Evolutionary conservation across 1,140 invertebrate species (phyloP), one percentile per base, ranked within the genome.

Genomic region (Trachelipus rathkii): DNA sequence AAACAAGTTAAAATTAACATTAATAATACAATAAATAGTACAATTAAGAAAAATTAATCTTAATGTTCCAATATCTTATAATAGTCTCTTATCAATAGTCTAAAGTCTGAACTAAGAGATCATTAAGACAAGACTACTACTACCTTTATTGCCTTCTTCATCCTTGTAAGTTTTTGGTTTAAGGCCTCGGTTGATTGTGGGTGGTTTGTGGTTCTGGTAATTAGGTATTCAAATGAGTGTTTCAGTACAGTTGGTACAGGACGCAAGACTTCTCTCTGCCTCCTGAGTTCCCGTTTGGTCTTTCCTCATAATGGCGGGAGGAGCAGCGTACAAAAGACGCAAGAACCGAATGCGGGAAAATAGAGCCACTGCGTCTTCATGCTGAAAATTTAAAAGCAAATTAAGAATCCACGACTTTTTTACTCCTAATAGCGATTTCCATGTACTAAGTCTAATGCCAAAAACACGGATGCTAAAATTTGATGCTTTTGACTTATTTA

Each of bases 341-440:
- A 92, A 91, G 84, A 96, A 96, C 82, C 93, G 91, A 45, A 96
- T 90, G 80, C 95, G 88, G 13, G 91, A 89, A 83, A 91, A 92
- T 7, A 96, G 85, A 1, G 92, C 93, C 71, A 89, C 78, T 45
- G 84, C 82, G 73, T 83, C 78, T 69, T 85, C 79, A 79, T 87
- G 85, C 79, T 85, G 86, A 79, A 81, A 83, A 78, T 75, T 79
- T 2, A 33, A 33, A 33, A 33, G 2, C 1, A 33, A 33, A 33
- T 33, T 33, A 33, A 33, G 33, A 33, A 33, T n/a, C n/a, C n/a
- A n/a, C n/a, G n/a, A n/a, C n/a, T n/a, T n/a, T n/a, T n/a, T n/a
- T n/a, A n/a, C n/a, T n/a, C n/a, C n/a, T n/a, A n/a, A n/a, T n/a
- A n/a, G n/a, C n/a, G n/a, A n/a, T n/a, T n/a, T n/a, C n/a, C n/a